Conservation (phyloP, 2,797 vertebrate genomes). For the Spinus pinus region DNA sequence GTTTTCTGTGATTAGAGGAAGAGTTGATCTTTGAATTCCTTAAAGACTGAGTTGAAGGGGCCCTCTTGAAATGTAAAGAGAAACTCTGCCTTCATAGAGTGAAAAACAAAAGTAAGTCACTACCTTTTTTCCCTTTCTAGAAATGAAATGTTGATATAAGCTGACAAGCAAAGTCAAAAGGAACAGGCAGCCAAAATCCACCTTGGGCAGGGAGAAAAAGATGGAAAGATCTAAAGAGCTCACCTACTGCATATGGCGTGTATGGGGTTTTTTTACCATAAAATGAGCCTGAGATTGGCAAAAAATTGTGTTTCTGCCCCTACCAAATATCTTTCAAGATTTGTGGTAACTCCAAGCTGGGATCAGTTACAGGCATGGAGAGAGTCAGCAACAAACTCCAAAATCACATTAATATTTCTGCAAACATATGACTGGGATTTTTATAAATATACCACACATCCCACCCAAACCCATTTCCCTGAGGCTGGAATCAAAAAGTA, state of each 20-base stretch:
- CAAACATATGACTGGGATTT: background rate
- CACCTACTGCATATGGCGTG: background rate
- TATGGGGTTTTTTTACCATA: accelerated
- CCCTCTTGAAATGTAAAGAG: background rate
- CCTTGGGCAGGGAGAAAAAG: background rate
- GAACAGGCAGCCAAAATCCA: background rate
- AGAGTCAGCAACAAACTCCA: background rate
- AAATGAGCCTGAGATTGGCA: background rate
- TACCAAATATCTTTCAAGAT: background rate
- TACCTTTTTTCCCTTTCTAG: background rate
- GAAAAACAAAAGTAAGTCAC: background rate
- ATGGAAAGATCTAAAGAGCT: background rate
- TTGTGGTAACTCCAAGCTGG: background rate
- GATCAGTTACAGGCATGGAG: background rate
- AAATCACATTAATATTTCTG: background rate
- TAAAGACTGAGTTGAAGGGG: background rate
- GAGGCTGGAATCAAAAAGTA: background rate
- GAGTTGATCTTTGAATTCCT: conserved; percentile 6
- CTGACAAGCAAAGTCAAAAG: background rate
- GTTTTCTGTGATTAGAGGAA: conserved; percentile 41
- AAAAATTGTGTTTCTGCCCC: background rate
- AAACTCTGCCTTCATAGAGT: background rate
- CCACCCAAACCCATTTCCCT: background rate
- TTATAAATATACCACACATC: background rate
- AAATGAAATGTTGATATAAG: background rate